Evolutionary conservation across 2,797 vertebrate genomes (phyloP).

Genomic region (Dallia pectoralis): DNA sequence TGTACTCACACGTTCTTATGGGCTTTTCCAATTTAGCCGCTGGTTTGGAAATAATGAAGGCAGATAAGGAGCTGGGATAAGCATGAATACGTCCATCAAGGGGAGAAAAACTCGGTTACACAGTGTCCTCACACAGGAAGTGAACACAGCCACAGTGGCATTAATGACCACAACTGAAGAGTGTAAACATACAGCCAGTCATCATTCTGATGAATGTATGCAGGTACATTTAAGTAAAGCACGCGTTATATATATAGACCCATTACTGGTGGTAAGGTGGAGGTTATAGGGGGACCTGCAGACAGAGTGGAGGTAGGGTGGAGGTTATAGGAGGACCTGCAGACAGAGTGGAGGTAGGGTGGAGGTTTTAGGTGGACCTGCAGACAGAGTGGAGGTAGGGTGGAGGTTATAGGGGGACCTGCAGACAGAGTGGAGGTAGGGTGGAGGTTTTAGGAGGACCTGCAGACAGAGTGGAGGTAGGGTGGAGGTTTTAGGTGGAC

Average conservation of each 20-base stretch:
- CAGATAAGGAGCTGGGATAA: conserved; percentile 71
- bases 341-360: background rate
- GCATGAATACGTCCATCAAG: conserved; percentile 71
- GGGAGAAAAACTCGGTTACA: conserved; percentile 59
- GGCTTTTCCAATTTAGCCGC: conserved; percentile 75
- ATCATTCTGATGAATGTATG: conserved; percentile 29
- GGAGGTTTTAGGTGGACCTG: too few species aligned
- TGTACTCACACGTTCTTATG: conserved; percentile 72
- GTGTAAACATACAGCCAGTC: conserved; percentile 1
- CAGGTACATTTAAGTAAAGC: conserved; percentile 7
- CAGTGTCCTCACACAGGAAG: conserved; percentile 53
- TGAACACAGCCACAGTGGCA: conserved; percentile 56
- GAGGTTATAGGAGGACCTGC: background rate
- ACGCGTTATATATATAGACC: background rate
- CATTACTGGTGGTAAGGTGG: conserved; percentile 18
- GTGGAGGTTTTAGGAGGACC: conserved; percentile 1
- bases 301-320: too few species aligned
- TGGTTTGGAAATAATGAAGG: conserved; percentile 76
- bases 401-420: conserved; percentile 9
- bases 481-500: too few species aligned
- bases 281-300: too few species aligned
- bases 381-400: background rate
- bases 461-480: conserved; percentile 13
- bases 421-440: conserved; percentile 16
- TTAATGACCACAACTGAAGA: conserved; percentile 17